These are phyloP conservation scores for Typhlichthys eigenmanni DNA, from an alignment of 2,797 vertebrate genomes.

Conservation along the genomic window DNA sequence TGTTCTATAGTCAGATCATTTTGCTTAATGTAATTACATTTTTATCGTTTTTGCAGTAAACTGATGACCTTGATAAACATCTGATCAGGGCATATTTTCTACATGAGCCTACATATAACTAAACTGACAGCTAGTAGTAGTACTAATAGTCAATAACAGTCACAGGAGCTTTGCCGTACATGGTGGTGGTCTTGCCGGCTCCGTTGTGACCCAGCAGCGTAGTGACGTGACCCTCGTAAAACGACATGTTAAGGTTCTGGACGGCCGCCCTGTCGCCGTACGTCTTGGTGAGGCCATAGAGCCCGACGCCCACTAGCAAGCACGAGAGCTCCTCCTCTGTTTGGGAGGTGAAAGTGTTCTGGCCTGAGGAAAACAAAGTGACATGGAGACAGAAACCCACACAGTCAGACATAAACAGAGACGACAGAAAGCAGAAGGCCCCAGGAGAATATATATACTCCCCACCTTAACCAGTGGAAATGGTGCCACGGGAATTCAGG, in stretches of 20 bases:
- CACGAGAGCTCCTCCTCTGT: slow-evolving; percentile 80
- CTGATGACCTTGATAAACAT: no score
- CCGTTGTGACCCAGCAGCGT: slow-evolving; percentile 96
- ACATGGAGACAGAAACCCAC: slow-evolving; percentile 31
- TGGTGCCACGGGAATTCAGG: not conserved
- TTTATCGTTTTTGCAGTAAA: no score
- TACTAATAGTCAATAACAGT: no score
- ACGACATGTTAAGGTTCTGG: slow-evolving; percentile 88
- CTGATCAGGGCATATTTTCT: no score
- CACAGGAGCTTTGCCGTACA: slow-evolving; percentile 72
- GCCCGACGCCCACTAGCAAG: slow-evolving; percentile 85
- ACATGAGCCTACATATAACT: no score
- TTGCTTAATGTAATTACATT: no score
- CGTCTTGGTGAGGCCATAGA: slow-evolving; percentile 86
- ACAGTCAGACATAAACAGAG: slow-evolving; percentile 12
- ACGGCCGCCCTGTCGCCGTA: slow-evolving; percentile 86
- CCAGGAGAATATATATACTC: not conserved
- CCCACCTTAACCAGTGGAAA: slow-evolving; percentile 10
- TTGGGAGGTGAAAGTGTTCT: slow-evolving; percentile 68
- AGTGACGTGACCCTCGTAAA: slow-evolving; percentile 94
- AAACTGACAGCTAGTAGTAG: no score
- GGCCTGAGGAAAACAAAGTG: slow-evolving; percentile 47
- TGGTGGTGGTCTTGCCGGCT: slow-evolving; percentile 97
- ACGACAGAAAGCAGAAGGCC: slow-evolving; percentile 3
- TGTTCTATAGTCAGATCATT: no score